These are phyloP conservation scores for Megaustenia siamemsis DNA, from an alignment of 2,888 invertebrate genomes.

Conservation along the genomic window DNA sequence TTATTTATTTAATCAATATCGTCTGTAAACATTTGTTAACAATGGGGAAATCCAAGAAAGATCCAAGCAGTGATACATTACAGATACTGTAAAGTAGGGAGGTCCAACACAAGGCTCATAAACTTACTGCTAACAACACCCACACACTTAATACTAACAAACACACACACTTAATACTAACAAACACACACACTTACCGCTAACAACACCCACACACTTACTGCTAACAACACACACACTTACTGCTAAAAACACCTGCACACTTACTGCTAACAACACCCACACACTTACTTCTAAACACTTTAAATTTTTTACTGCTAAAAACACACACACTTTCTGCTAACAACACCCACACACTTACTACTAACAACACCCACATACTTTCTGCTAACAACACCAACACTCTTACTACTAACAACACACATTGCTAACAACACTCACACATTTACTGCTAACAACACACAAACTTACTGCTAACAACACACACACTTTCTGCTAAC, in stretches of 20 bases:
- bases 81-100: too few species aligned
- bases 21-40: too few species aligned
- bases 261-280: background rate
- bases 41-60: too few species aligned
- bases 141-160: too few species aligned
- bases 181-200: background rate
- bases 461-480: background rate
- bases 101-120: too few species aligned
- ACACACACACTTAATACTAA: too few species aligned
- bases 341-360: too few species aligned
- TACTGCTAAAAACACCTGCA: background rate
- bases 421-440: background rate
- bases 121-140: too few species aligned
- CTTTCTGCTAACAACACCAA: background rate
- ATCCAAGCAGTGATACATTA: too few species aligned
- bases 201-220: slow-evolving; percentile 4
- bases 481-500: background rate
- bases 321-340: background rate
- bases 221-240: background rate
- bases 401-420: background rate
- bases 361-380: too few species aligned
- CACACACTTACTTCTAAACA: background rate
- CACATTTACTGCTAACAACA: background rate
- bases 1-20: too few species aligned
- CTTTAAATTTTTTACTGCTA: background rate